These are phyloP conservation scores for Protodeltote pygarga DNA, from an alignment of 2,888 invertebrate genomes.

Conservation along the genomic window DNA sequence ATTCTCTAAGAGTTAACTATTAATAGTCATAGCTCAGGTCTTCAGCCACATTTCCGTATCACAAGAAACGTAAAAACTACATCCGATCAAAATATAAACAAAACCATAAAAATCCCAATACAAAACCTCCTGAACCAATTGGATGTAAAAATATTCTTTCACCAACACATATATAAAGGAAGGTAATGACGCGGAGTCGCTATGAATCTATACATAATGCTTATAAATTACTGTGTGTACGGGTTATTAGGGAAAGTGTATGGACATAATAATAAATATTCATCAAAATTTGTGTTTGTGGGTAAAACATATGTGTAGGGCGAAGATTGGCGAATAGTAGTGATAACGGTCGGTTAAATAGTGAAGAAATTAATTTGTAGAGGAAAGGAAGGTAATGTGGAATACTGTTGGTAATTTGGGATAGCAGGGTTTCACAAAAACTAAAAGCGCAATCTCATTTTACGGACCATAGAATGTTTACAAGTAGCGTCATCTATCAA, in stretches of 20 bases:
- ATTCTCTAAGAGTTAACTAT: no score
- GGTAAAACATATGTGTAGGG: slow-evolving; percentile 58
- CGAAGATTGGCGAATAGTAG: slow-evolving; percentile 11
- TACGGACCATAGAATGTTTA: no score
- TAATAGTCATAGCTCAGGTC: no score
- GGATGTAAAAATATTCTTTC: slow-evolving; percentile 54
- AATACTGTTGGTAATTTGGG: no score
- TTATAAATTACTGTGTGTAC: slow-evolving; percentile 63
- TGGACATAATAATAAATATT: slow-evolving; percentile 69
- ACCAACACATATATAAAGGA: slow-evolving; percentile 63
- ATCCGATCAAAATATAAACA: slow-evolving; percentile 25
- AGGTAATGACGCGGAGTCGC: slow-evolving; percentile 75
- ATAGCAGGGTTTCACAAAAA: no score
- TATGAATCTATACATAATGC: slow-evolving; percentile 60
- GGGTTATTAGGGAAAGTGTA: slow-evolving; percentile 66
- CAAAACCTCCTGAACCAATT: slow-evolving; percentile 46
- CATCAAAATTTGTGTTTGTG: slow-evolving; percentile 68
- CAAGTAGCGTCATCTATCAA: no score
- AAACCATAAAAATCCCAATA: slow-evolving; percentile 32
- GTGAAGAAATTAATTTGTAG: no score
- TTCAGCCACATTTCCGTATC: not conserved
- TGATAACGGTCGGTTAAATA: not conserved
- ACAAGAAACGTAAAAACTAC: not conserved
- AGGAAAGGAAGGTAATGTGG: no score
- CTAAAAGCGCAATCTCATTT: no score